Percentiles rank a stretch among this genome's conserved stretches.
Conservation (phyloP, 2,888 invertebrate species). For the Ochropleura leucogaster region DNA sequence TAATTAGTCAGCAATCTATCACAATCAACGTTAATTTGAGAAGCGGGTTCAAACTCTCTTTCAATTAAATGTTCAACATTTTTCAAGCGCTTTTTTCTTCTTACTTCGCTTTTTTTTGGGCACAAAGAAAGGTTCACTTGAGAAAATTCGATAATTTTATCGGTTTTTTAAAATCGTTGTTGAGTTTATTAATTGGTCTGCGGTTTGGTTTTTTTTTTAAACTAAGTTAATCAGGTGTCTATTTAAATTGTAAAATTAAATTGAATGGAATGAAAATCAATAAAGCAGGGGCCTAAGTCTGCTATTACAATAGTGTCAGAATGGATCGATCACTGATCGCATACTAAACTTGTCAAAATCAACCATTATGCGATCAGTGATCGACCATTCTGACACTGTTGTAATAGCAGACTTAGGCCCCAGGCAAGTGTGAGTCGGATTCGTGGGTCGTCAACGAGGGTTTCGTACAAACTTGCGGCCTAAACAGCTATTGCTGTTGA, state of each 20-base stretch:
- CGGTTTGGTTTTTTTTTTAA: conserved; percentile 31
- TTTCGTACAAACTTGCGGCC: too few relatives aligned
- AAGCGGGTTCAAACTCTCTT: conserved; percentile 59
- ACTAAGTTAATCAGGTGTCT: not conserved
- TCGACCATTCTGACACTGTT: too few relatives aligned
- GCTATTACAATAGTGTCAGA: too few relatives aligned
- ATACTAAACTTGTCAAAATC: too few relatives aligned
- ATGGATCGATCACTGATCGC: too few relatives aligned
- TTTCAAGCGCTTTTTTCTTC: conserved; percentile 54
- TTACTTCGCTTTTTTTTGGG: conserved; percentile 30
- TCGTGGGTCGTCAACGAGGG: too few relatives aligned
- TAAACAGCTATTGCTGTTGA: too few relatives aligned
- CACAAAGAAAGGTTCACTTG: conserved; percentile 31
- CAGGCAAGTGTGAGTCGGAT: too few relatives aligned
- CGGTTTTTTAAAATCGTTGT: conserved; percentile 21
- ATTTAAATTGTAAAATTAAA: not conserved
- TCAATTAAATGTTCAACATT: conserved; percentile 65
- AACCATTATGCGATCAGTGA: too few relatives aligned
- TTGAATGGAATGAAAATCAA: too few relatives aligned
- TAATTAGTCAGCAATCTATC: conserved; percentile 75
- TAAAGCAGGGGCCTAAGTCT: too few relatives aligned
- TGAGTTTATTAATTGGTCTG: conserved; percentile 31
- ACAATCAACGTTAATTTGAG: conserved; percentile 72
- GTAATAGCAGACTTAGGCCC: too few relatives aligned
- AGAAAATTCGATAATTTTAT: conserved; percentile 24